These are phyloP conservation scores for Ceryle rudis DNA, from an alignment of 2,797 vertebrate species.

Conservation along the genomic window DNA sequence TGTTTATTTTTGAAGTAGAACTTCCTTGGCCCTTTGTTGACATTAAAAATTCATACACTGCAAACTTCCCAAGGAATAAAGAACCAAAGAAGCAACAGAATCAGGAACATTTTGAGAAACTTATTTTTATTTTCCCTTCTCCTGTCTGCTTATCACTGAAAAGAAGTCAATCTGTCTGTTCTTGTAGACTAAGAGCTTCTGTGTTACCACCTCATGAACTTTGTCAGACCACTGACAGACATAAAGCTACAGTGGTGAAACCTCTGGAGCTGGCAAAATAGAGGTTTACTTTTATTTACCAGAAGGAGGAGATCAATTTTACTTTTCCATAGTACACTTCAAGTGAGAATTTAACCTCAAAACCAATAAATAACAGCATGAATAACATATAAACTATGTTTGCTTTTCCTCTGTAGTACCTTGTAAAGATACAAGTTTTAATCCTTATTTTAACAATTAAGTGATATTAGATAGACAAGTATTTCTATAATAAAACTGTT, in stretches of 20 bases:
- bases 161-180: background rate
- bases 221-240: background rate
- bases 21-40: background rate
- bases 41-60: background rate
- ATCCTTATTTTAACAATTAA: background rate
- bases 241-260: background rate
- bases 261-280: background rate
- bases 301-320: constrained; percentile 15
- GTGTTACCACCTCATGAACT: background rate
- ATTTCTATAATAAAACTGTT: background rate
- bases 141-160: background rate
- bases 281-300: constrained; percentile 28
- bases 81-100: background rate
- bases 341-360: background rate
- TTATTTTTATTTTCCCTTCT: background rate
- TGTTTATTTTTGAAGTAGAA: background rate
- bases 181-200: background rate
- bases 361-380: background rate
- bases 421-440: background rate
- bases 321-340: background rate
- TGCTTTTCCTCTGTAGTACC: background rate
- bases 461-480: background rate
- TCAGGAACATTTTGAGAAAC: background rate
- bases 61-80: background rate
- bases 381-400: background rate